phyloP scores from a whole-genome alignment of 2,888 invertebrate species.

The Pammene fasciana region DNA sequence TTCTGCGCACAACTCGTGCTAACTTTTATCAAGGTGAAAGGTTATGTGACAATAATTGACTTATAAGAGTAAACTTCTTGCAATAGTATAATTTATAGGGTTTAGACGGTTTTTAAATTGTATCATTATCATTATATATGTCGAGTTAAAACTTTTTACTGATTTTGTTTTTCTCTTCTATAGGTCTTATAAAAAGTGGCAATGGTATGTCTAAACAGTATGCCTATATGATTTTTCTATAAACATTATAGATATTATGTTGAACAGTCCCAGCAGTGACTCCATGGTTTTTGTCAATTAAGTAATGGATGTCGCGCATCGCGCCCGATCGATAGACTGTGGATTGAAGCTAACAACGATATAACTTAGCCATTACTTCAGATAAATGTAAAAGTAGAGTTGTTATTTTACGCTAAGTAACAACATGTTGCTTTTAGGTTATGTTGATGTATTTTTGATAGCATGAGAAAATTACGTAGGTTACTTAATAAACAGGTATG shows the following conservation, averaged over 20 bases:
- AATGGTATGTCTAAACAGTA: constrained; percentile 54
- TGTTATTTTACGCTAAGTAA: neutral
- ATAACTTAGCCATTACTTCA: neutral
- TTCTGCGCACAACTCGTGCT: constrained; percentile 44
- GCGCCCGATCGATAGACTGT: constrained; percentile 49
- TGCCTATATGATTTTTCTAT: constrained; percentile 14
- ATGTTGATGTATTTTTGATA: neutral
- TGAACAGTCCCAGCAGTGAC: constrained; percentile 39
- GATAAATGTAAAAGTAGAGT: too few species aligned
- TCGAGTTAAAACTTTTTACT: constrained; percentile 14
- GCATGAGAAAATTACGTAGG: too few species aligned
- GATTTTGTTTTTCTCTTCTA: constrained; percentile 50
- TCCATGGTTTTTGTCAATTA: constrained; percentile 57
- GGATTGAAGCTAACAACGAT: constrained; percentile 3
- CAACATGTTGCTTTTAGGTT: neutral
- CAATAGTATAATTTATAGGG: neutral
- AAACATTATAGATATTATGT: constrained; percentile 14
- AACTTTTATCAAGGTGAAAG: constrained; percentile 31
- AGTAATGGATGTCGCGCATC: constrained; percentile 54
- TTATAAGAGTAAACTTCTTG: neutral
- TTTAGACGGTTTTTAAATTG: neutral
- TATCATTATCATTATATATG: too few species aligned
- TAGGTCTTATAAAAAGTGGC: constrained; percentile 55
- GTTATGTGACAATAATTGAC: constrained; percentile 7
- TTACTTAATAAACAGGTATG: too few species aligned